Base-by-base conservation (phyloP, 2,113 vertebrate species). In the Phyllostomus discolor region DNA sequence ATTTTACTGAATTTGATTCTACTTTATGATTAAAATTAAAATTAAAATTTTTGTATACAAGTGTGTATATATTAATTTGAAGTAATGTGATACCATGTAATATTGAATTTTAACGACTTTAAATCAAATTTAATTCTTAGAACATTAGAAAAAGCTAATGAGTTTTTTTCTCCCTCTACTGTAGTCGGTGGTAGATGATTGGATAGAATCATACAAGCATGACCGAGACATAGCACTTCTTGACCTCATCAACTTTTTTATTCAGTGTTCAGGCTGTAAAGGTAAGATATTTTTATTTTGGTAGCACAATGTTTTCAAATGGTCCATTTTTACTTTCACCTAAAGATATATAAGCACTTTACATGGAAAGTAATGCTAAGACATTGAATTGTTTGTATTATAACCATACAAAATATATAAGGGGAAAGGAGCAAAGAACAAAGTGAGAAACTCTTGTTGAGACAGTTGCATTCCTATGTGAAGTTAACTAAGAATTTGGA, bases 161-260 rank as follows among this genome's bases (percentile, higher is more conserved):
- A 62, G 6, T 84, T 48, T 80, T 64, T 96, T 97, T 0, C 62
- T 96, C 92, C 95, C 92, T 98, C 87, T 97, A 33, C 95, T 98
- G 31, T 97, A 99, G 99, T 99, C 99, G 97, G 99, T 99, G 43
- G 99, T 99, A 91, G 99, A 99, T 98, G 99, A 99, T 98, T 99
- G 99, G 99, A 99, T 99, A 97, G 99, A 99, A 96, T 99, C 99
- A 66, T 99, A 99, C 98, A 99, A 99, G 98, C 99, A 99, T 96
- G 99, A 99, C 98, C 98, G 99, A 98, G 99, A 99, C 98, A 99
- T 99, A 97, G 99, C 99, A 70, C 99, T 99, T 90, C 99, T 99
- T 98, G 99, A 99, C 98, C 99, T 99, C 97, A 99, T 99, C 98
- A 99, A 99, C 98, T 99, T 99, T 98, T 99, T 99, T 98, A 99